phyloP scores from a whole-genome alignment of 2,113 vertebrate species.

The Antechinus flavipes region DNA sequence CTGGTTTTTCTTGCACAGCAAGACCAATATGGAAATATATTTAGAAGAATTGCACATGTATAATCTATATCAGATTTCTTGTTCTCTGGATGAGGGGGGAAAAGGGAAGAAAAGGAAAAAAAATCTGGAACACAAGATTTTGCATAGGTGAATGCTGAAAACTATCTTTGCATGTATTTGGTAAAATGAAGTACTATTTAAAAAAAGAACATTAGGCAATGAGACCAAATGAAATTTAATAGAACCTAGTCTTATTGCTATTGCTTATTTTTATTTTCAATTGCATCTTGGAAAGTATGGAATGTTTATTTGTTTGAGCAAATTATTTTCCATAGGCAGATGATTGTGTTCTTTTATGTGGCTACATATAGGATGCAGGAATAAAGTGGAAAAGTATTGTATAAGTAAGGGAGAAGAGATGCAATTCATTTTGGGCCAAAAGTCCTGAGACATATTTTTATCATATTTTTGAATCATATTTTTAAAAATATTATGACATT shows the following conservation, averaged over 20 bases:
- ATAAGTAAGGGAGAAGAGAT: not conserved
- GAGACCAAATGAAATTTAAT: not conserved
- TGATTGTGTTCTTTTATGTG: not conserved
- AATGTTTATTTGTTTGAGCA: not conserved
- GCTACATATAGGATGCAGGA: not conserved
- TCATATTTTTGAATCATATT: not conserved
- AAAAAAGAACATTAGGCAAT: not conserved
- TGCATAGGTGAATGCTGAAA: no score
- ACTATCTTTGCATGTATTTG: no score
- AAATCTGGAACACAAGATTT: no score
- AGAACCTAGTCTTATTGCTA: not conserved
- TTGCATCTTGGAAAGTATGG: not conserved
- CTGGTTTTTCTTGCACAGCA: no score
- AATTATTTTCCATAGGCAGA: not conserved
- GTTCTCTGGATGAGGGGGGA: no score
- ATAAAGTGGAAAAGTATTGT: not conserved
- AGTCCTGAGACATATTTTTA: not conserved
- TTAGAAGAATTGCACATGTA: no score
- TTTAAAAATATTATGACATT: not conserved
- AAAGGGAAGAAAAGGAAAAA: no score
- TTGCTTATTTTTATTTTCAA: not conserved
- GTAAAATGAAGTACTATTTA: no score
- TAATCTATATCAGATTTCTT: no score
- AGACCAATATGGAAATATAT: no score
- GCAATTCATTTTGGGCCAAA: not conserved